Evolutionary conservation across 2,113 vertebrate species (phyloP), one percentile per base, ranked within the genome.

Genomic region (Halcyon malimbica): DNA sequence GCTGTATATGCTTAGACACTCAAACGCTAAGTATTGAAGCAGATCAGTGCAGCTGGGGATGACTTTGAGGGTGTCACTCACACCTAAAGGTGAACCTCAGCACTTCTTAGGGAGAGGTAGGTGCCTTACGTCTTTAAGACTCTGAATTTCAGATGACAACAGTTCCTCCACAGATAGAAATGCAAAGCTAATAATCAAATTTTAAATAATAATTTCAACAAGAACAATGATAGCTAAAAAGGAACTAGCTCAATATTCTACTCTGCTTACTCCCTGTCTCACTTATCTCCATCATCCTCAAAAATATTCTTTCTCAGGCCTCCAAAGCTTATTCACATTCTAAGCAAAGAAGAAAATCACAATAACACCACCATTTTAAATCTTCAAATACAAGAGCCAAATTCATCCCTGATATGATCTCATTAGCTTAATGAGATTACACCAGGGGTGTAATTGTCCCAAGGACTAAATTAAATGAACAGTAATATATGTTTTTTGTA

Each of bases 371-470:
- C 78, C 63, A 93, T 79, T 94, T 92, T 83, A 93, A 97, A 90
- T 83, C 69, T 91, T 93, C 62, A 82, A 90, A 74, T 83, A 57
- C n/a, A 83, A 76, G 51, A 97, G 86, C 78, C 86, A 95, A 94
- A 96, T 94, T 94, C 59, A 89, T 93, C 74, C 46, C 67, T 81
- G 74, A 93, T 93, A 71, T 83, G 89, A 95, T 83, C 87, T 93
- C 94, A 96, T 97, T 95, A 97, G 54, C 83, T 91, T 93, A 96
- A 96, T 96, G 93, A 96, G 82, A 96, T 93, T 93, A 92, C 94
- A 94, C 86, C 10, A 39, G 91, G 62, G 94, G 95, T n/a, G 44
- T 89, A 96, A 93, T 92, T 95, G 90, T 96, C 95, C 83, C 94
- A 97, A 94, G 78, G 77, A 91, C 64, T 82, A 91, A 75, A 93